phyloP scores from a whole-genome alignment of 2,113 vertebrate species.

The Gasterosteus nipponicus region DNA sequence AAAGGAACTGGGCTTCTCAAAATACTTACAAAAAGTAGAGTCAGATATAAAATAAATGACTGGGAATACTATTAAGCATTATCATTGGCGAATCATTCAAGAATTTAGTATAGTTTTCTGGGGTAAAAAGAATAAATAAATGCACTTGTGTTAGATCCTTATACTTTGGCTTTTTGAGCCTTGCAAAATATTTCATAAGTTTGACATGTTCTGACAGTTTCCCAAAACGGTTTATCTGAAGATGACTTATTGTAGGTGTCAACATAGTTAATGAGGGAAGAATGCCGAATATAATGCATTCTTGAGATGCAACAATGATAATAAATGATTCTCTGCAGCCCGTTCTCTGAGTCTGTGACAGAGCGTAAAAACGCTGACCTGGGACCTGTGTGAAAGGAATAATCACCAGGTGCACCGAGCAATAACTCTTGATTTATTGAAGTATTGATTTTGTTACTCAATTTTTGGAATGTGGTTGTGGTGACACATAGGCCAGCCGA shows the following conservation, averaged over 20 bases:
- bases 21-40: neutral
- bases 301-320: conserved; percentile 50
- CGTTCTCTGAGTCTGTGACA: conserved; percentile 18
- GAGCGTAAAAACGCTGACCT: conserved; percentile 45
- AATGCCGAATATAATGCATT: conserved; percentile 46
- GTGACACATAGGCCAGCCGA: conserved; percentile 41
- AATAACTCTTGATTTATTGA: conserved; percentile 71
- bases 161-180: neutral
- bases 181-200: conserved; percentile 17
- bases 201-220: conserved; percentile 23
- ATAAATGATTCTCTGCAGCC: conserved; percentile 36
- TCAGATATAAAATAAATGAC: neutral
- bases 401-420: conserved; percentile 53
- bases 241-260: conserved; percentile 46
- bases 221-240: conserved; percentile 27
- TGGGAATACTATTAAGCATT: neutral
- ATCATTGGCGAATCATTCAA: neutral
- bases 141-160: neutral
- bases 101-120: too few species aligned
- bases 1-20: neutral
- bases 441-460: conserved; percentile 71
- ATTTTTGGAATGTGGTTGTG: conserved; percentile 50
- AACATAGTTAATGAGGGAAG: conserved; percentile 40
- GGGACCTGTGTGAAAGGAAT: conserved; percentile 46
- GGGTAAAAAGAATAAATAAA: neutral